phyloP scores from a whole-genome alignment of 1,140 invertebrate species.

The Papilio polytes region DNA sequence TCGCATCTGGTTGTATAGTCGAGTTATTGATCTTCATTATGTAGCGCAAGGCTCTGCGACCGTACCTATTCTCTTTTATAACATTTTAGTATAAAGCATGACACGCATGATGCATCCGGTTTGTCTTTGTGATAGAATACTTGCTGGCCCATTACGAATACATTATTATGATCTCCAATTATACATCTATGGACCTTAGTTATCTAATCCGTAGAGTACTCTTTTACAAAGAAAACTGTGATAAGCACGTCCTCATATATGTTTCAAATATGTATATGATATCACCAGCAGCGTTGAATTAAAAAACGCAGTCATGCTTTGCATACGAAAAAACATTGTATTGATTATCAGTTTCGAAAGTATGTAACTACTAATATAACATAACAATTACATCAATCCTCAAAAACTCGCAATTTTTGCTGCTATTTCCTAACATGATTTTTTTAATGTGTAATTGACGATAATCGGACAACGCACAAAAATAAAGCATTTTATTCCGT shows the following conservation, averaged over 20 bases:
- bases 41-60: no score
- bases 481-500: no score
- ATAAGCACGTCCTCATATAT: background rate
- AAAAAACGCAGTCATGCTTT: slow-evolving; percentile 9
- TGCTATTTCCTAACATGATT: no score
- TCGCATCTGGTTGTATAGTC: no score
- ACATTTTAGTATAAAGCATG: background rate
- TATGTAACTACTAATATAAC: background rate
- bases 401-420: background rate
- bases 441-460: no score
- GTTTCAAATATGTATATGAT: background rate
- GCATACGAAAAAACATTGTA: background rate
- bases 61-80: background rate
- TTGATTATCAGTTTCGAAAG: background rate
- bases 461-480: no score
- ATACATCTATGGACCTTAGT: background rate
- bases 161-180: no score
- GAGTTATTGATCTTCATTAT: no score
- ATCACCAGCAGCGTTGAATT: background rate
- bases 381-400: background rate
- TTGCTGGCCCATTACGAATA: no score
- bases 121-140: no score
- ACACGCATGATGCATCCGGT: no score
- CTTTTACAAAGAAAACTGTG: background rate
- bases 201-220: background rate